Percentiles rank a stretch among this genome's conserved stretches.
These are phyloP conservation scores for Dioctria linearis DNA, from an alignment of 2,888 invertebrate genomes.

Conservation along the genomic window DNA sequence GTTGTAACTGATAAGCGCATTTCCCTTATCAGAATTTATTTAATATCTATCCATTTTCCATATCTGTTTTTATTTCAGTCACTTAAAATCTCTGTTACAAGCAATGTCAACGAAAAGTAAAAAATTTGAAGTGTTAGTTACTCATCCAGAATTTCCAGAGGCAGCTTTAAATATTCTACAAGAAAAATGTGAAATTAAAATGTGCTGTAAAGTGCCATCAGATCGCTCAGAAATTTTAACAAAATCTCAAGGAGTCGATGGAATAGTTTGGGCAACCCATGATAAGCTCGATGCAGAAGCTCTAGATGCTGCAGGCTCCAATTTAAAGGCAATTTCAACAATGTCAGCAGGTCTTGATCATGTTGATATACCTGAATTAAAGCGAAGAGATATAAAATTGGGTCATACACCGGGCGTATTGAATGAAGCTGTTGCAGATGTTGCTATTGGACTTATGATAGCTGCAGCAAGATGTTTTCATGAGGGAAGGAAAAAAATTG, in stretches of 20 bases:
- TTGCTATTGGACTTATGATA: constrained; percentile 83
- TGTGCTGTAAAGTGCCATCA: constrained; percentile 64
- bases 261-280: constrained; percentile 67
- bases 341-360: constrained; percentile 92
- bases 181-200: constrained; percentile 68
- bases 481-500: constrained; percentile 80
- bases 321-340: constrained; percentile 83
- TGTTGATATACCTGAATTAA: constrained; percentile 81
- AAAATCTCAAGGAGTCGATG: constrained; percentile 68
- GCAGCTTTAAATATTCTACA: constrained; percentile 78
- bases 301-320: constrained; percentile 72
- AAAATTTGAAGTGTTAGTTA: constrained; percentile 77
- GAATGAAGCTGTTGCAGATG: constrained; percentile 85
- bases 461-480: constrained; percentile 83
- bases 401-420: constrained; percentile 86
- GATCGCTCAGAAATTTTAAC: constrained; percentile 65
- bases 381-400: constrained; percentile 80
- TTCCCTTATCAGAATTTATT: not conserved
- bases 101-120: constrained; percentile 61
- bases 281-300: constrained; percentile 65
- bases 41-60: too few relatives aligned
- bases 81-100: not conserved
- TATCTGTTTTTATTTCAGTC: not conserved
- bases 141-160: constrained; percentile 79
- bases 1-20: not conserved